Evolutionary conservation across 2,113 vertebrate species (phyloP).

Genomic region (Hemiscyllium ocellatum): DNA sequence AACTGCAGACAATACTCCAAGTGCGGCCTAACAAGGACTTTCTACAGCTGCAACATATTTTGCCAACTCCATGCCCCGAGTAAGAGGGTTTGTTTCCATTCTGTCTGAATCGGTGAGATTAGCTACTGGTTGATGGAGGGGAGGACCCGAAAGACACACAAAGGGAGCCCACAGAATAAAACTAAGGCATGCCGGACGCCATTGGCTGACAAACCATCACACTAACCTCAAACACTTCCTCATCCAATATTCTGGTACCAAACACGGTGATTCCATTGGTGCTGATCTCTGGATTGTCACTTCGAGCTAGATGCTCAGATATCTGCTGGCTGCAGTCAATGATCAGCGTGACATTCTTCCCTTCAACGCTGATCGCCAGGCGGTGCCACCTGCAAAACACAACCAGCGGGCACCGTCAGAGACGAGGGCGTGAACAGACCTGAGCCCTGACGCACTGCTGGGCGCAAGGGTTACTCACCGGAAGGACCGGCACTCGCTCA

Average conservation of each 20-base stretch:
- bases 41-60: too few relatives aligned
- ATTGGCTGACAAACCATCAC: not conserved
- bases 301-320: conserved; percentile 57
- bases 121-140: not conserved
- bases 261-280: conserved; percentile 69
- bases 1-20: too few relatives aligned
- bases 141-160: not conserved
- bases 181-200: too few relatives aligned
- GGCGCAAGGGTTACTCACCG: too few relatives aligned
- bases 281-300: conserved; percentile 58
- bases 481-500: too few relatives aligned
- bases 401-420: not conserved
- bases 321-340: conserved; percentile 67
- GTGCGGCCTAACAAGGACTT: too few relatives aligned
- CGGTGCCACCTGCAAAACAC: conserved; percentile 74
- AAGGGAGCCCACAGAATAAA: not conserved
- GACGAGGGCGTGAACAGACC: not conserved
- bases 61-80: not conserved
- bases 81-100: not conserved
- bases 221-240: conserved; percentile 76
- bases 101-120: too few relatives aligned
- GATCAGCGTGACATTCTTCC: conserved; percentile 61
- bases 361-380: conserved; percentile 70
- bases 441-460: not conserved
- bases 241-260: conserved; percentile 65